A percentile compares a stretch with the other conserved stretches of the same genome.
Conservation (phyloP, 2,888 invertebrate species). For the Lithosia quadra region DNA sequence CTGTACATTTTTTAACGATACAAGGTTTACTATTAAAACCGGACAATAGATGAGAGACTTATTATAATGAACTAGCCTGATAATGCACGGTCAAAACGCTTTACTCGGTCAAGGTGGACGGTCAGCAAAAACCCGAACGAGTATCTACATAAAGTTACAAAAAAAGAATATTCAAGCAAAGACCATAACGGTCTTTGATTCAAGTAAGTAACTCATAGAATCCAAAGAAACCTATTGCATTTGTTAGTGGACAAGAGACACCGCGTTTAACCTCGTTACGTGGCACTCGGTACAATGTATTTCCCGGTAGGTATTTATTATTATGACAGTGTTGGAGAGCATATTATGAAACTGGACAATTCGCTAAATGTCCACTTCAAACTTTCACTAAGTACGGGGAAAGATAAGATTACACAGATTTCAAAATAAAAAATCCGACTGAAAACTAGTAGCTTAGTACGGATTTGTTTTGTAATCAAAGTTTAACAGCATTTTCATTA, state of each 20-base stretch:
- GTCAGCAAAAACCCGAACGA: conserved; percentile 25
- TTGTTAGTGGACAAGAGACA: conserved; percentile 12
- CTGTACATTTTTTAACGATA: background rate
- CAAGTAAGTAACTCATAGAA: conserved; percentile 17
- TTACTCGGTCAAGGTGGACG: conserved; percentile 69
- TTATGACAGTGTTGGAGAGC: conserved; percentile 58
- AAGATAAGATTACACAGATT: conserved; percentile 26
- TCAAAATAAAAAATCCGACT: background rate
- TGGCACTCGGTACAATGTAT: conserved; percentile 60
- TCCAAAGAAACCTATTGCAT: conserved; percentile 16
- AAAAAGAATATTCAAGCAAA: conserved; percentile 16
- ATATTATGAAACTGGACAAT: conserved; percentile 62
- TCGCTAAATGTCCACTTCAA: conserved; percentile 56
- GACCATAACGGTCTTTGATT: too few relatives aligned
- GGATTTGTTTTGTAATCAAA: too few relatives aligned
- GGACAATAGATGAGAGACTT: conserved; percentile 65
- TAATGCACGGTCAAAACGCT: conserved; percentile 62
- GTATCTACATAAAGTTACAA: conserved; percentile 16
- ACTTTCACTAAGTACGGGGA: conserved; percentile 58
- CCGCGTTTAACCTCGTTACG: conserved; percentile 45
- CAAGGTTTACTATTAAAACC: conserved; percentile 58
- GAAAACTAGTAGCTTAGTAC: too few relatives aligned
- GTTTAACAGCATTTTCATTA: too few relatives aligned
- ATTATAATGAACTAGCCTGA: conserved; percentile 57
- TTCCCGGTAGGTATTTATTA: conserved; percentile 60